Evolutionary conservation across 2,888 invertebrate species (phyloP), one percentile per base, ranked within the genome.

Genomic region (Luffia ferchaultella): DNA sequence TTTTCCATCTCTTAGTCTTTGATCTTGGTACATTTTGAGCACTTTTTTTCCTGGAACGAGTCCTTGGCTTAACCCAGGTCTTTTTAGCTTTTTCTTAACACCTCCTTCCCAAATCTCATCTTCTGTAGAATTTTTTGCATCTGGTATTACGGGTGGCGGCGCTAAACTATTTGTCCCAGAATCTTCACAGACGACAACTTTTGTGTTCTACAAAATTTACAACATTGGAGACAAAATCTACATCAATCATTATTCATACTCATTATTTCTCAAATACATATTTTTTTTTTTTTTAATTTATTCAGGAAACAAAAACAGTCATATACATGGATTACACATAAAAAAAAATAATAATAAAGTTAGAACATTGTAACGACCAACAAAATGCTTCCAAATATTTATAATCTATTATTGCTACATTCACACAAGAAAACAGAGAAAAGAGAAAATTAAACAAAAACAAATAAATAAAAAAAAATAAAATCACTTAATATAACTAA

Each of bases 1-100:
- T 60, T 63, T 67, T 53, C 57, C 52, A 58, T 78, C 70, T 67
- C 69, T 85, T 55, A 77, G 66, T 75, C 88, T 89, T 65, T 89
- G 88, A 58, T 87, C 86, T 70, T 88, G 88, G 69, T 89, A 93
- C 76, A 88, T 88, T 76, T 92, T 93, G 73, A 95, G 87, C 9
- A 95, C 93, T 77, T 92, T 93, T 67, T 95, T 95, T 18, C 94
- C 90, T 7, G 96, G 96, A 44, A 92, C 84, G 49, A 96, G 71
- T 2, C 87, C 87, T 64, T 93, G 89, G 41, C 90, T 87, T 16
- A 96, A 75, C 0, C 96, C 96, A 45, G 93, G 92, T 50, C 94
- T 78, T 63, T 91, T 93, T 56, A 90, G 88, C 54, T 78, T 86
- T 53, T 71, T 80, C 52, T 84, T 85, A 50, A 75, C 68, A 43